These are phyloP conservation scores for Asbolus verrucosus DNA, from an alignment of 1,140 invertebrate species.

Conservation along the genomic window DNA sequence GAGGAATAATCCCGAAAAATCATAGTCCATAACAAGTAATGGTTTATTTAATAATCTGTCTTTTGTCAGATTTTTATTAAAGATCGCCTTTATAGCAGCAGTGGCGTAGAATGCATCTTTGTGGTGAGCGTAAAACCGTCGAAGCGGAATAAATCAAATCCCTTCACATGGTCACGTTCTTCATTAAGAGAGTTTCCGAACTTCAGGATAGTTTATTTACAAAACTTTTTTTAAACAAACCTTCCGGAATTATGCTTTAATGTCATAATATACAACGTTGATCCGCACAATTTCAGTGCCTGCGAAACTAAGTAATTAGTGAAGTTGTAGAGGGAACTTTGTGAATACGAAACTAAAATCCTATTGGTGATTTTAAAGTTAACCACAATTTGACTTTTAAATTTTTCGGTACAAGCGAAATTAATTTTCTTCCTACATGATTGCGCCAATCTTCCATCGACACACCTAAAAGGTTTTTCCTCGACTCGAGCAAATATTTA, in stretches of 20 bases:
- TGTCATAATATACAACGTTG: conserved; percentile 2
- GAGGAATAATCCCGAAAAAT: no score
- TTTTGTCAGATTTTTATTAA: conserved; percentile 15
- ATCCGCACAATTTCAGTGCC: not conserved
- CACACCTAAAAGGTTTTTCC: no score
- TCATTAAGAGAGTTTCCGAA: conserved; percentile 4
- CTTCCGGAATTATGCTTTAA: conserved; percentile 19
- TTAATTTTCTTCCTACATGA: conserved; percentile 19
- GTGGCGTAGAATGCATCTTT: no score
- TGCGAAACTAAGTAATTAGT: conserved; percentile 7
- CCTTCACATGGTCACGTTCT: conserved; percentile 18
- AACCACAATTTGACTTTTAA: conserved; percentile 12
- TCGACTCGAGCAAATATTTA: no score
- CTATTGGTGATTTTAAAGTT: conserved; percentile 29
- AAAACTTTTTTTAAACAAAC: not conserved
- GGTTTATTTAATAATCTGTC: no score
- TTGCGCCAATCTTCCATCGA: no score
- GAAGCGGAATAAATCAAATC: no score
- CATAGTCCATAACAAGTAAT: no score
- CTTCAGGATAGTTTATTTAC: no score
- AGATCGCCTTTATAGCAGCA: not conserved
- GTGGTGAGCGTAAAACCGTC: no score
- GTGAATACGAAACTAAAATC: not conserved
- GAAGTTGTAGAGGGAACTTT: conserved; percentile 9
- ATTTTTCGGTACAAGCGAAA: conserved; percentile 3